Base-by-base conservation (phyloP, 2,888 invertebrate genomes). In the Blomia tropicalis region DNA sequence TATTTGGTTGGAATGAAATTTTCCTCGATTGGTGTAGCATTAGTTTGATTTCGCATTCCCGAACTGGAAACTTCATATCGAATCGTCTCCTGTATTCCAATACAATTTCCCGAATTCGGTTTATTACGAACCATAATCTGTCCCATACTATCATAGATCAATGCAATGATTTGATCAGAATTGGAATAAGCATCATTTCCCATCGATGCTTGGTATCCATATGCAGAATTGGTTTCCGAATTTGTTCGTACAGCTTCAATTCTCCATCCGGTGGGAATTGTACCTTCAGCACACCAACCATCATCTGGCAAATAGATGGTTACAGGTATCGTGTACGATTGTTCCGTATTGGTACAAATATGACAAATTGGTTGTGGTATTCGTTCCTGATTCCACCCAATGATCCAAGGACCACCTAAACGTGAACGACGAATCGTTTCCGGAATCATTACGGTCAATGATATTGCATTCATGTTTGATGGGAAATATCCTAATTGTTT, bases 221-320 rank as follows among this genome's bases (percentile, higher is more conserved):
- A 22, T 27, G 7, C 7, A 27, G 23, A 11, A 11, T 47, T n/a
- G 23, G 51, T 47, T 1, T 14, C 7, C 4, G 23, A 32, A 22
- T 25, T 27, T 14, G 23, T 11, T 11, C 36, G 19, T 17, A 43
- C 1, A 2, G 61, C 53, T 19, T 61, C 61, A 2, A 61, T 53
- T 43, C 51, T 61, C 61, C 61, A 61, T 3, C 61, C 61, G 14
- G 61, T 61, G 7, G 61, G 61, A 32, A 61, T 53, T 36, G 53
- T 29, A 29, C 61, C 61, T 53, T 61, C 53, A 3, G 61, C 30
- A 56, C 61, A 61, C 61, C 61, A 61, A 30, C 54, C 54, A 32
- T 61, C 61, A 29, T 61, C 61, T 4, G 61, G 61, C 2, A 61
- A 19, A 22, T 30, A 61, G 1, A 61, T 14, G 1, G 61, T 61